A percentile compares a stretch with the other conserved stretches of the same genome.
Conservation (phyloP, 2,888 invertebrate species). For the Unio delphinus region DNA sequence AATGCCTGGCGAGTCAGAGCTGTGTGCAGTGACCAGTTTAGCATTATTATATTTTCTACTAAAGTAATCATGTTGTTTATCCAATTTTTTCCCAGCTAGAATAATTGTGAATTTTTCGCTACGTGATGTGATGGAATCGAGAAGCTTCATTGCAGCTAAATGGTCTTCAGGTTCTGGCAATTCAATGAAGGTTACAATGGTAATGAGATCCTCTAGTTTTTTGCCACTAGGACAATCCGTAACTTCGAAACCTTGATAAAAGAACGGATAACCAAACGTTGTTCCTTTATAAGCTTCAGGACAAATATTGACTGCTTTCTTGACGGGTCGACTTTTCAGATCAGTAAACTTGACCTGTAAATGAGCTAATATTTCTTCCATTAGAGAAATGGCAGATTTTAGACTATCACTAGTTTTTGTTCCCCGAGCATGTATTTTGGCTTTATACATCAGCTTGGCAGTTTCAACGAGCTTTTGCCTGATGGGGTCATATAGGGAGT, state of each 20-base stretch:
- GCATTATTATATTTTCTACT: constrained; percentile 2
- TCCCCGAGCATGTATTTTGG: constrained; percentile 30
- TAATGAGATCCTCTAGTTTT: constrained; percentile 18
- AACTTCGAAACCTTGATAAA: constrained; percentile 39
- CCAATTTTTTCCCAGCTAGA: too few species aligned
- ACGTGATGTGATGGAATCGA: background rate
- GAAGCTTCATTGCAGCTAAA: too few species aligned
- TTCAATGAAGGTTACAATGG: constrained; percentile 12
- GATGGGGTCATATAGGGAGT: too few species aligned
- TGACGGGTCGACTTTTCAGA: constrained; percentile 3
- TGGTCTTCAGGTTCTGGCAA: too few species aligned
- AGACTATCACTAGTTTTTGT: constrained; percentile 26
- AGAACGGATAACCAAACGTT: constrained; percentile 39
- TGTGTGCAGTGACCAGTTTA: background rate
- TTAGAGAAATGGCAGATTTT: constrained; percentile 7
- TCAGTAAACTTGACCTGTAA: constrained; percentile 9
- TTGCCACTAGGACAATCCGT: constrained; percentile 19
- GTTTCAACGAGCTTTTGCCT: constrained; percentile 8
- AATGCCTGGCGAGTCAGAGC: constrained; percentile 22
- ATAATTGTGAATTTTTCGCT: background rate
- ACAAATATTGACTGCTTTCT: constrained; percentile 25
- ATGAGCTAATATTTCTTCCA: constrained; percentile 10
- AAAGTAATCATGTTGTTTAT: too few species aligned
- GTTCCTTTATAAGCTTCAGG: constrained; percentile 39
- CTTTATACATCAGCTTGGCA: constrained; percentile 16